Evolutionary conservation across 2,797 vertebrate genomes (phyloP).

Genomic region (Dromococcyx pavoninus): DNA sequence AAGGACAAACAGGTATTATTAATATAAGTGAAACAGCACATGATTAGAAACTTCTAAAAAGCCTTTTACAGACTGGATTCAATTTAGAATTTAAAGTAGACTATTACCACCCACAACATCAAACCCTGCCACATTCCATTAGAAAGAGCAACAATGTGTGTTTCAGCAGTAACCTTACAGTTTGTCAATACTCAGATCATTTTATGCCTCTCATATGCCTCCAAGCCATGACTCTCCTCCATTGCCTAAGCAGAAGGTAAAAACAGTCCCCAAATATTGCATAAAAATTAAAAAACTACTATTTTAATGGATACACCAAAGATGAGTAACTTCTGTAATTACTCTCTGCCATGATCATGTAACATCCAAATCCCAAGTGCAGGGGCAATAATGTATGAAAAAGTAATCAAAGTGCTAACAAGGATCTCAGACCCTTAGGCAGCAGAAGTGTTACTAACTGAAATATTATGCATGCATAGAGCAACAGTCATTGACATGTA

Average conservation of each 20-base stretch:
- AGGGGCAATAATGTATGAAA: background rate
- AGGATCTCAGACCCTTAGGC: background rate
- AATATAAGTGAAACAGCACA: background rate
- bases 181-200: background rate
- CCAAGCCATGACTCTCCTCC: background rate
- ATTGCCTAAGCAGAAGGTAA: background rate
- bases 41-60: background rate
- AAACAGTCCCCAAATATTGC: background rate
- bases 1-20: slow-evolving; percentile 36
- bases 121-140: background rate
- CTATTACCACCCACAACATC: background rate
- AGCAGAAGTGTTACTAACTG: background rate
- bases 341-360: background rate
- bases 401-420: slow-evolving; percentile 4
- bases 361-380: background rate
- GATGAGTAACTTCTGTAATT: background rate
- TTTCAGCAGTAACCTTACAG: background rate
- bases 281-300: background rate
- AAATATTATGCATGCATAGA: background rate
- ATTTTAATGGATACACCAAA: background rate
- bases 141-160: background rate
- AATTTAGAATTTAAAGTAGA: slow-evolving; percentile 1
- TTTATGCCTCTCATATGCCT: background rate
- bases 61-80: background rate
- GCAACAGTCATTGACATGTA: background rate